Conservation (phyloP, 2,113 vertebrate species). For the Xiphias gladius region DNA sequence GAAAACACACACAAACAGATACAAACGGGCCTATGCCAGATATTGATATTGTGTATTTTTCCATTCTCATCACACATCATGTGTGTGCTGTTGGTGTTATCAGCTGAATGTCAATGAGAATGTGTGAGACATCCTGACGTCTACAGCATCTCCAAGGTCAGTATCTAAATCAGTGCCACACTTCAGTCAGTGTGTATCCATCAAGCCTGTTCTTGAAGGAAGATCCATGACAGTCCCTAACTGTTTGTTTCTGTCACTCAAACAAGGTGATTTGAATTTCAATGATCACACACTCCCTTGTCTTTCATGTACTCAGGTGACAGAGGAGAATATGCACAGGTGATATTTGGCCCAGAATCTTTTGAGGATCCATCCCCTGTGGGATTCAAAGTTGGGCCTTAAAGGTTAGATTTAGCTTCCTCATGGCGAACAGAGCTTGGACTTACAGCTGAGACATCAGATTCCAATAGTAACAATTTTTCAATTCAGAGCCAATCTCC, state of each 20-base stretch:
- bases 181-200: constrained; percentile 54
- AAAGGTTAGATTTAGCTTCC: not conserved
- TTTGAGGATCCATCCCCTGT: not conserved
- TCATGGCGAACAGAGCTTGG: not conserved
- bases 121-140: constrained; percentile 69
- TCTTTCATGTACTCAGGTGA: constrained; percentile 30
- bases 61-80: constrained; percentile 79
- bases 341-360: constrained; percentile 11
- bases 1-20: constrained; percentile 36
- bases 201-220: constrained; percentile 41
- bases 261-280: constrained; percentile 53
- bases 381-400: not conserved
- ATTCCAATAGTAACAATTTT: not conserved
- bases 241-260: constrained; percentile 69
- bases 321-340: constrained; percentile 5
- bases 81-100: constrained; percentile 85
- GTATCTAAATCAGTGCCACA: constrained; percentile 66
- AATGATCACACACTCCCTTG: constrained; percentile 20
- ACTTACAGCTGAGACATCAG: not conserved
- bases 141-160: constrained; percentile 77
- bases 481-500: not conserved
- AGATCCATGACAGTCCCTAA: constrained; percentile 45
- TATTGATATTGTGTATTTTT: constrained; percentile 74
- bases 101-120: constrained; percentile 76
- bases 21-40: constrained; percentile 60